These are phyloP conservation scores for Drosophila ogumai DNA, from an alignment of 1,140 invertebrate genomes.

Conservation along the genomic window DNA sequence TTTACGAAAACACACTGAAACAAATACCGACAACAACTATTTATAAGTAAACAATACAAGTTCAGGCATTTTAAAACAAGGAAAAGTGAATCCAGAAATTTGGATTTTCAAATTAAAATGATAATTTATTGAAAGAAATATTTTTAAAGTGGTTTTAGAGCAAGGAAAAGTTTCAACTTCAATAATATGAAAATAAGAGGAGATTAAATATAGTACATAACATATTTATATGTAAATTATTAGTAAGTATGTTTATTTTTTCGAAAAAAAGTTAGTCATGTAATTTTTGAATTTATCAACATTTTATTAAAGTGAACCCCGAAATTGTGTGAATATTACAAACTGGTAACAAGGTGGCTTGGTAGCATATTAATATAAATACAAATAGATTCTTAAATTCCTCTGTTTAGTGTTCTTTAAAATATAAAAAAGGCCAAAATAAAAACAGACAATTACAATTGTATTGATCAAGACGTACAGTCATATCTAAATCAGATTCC, in stretches of 20 bases:
- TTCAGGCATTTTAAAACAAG: not conserved
- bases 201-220: not conserved
- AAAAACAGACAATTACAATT: slow-evolving; percentile 1
- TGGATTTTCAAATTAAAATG: too few relatives aligned
- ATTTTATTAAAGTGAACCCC: not conserved
- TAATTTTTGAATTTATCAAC: not conserved
- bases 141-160: too few relatives aligned
- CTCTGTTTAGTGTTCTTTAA: slow-evolving; percentile 1
- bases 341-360: not conserved
- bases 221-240: not conserved
- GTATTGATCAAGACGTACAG: slow-evolving; percentile 9
- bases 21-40: not conserved
- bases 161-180: too few relatives aligned
- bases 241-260: not conserved
- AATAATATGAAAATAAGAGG: too few relatives aligned
- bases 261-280: not conserved
- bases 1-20: slow-evolving; percentile 18
- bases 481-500: slow-evolving; percentile 15
- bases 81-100: not conserved
- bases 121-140: not conserved
- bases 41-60: not conserved
- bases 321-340: not conserved
- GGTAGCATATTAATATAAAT: not conserved
- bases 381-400: not conserved
- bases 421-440: not conserved